Conservation (phyloP, 2,888 invertebrate species). For the Lamellibrachia satsuma region DNA sequence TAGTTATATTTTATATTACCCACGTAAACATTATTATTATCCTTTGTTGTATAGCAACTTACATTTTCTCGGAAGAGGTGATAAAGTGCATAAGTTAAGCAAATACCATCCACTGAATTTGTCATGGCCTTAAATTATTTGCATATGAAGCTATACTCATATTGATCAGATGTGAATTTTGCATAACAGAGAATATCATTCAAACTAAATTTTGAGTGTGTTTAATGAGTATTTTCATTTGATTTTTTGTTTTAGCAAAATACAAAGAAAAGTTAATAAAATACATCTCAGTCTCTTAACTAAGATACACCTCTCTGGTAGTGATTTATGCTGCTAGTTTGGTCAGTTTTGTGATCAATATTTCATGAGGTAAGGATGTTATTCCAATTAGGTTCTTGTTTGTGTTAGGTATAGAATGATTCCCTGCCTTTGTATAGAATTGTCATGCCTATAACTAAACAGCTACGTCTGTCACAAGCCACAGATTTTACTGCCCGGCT, state of each 20-base stretch:
- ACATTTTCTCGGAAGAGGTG: not conserved
- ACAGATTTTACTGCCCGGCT: slow-evolving; percentile 3
- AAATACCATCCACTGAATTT: not conserved
- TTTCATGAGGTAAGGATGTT: not conserved
- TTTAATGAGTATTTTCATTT: not conserved
- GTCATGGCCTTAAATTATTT: not conserved
- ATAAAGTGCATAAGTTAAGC: not conserved
- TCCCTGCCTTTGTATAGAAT: not conserved
- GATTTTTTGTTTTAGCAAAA: not conserved
- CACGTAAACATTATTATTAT: not conserved
- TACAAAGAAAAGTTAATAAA: not conserved
- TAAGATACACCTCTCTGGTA: not conserved
- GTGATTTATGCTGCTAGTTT: not conserved
- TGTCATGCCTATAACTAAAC: not conserved
- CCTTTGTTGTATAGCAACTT: not conserved
- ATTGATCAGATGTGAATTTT: not conserved
- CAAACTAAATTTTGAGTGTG: not conserved
- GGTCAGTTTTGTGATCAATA: not conserved
- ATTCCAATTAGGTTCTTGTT: not conserved
- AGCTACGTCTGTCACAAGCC: not conserved
- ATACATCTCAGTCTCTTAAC: not conserved
- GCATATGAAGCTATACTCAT: not conserved
- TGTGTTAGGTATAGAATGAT: not conserved
- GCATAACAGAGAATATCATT: not conserved
- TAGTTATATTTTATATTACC: not conserved